phyloP scores from a whole-genome alignment of 2,888 invertebrate species.

The Eudemis profundana region DNA sequence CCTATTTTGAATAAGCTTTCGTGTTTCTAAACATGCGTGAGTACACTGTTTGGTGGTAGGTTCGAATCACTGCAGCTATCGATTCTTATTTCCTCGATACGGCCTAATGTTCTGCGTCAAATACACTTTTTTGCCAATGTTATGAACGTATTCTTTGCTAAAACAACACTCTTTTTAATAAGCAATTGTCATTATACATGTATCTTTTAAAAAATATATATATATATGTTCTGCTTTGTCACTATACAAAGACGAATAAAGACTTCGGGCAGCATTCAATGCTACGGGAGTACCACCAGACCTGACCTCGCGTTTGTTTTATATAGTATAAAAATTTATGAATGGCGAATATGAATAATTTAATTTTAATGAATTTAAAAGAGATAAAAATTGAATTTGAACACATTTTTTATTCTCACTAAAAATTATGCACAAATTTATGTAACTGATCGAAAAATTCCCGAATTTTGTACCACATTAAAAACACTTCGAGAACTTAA shows the following conservation, averaged over 20 bases:
- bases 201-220: background rate
- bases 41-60: slow-evolving; percentile 19
- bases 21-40: slow-evolving; percentile 13
- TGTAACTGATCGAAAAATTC: background rate
- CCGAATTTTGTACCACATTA: background rate
- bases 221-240: background rate
- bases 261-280: background rate
- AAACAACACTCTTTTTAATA: background rate
- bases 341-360: background rate
- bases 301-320: background rate
- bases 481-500: background rate
- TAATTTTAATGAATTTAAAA: background rate
- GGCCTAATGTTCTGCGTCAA: slow-evolving; percentile 18
- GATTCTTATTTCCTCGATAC: slow-evolving; percentile 29
- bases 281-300: background rate
- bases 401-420: background rate
- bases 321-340: background rate
- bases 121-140: slow-evolving; percentile 9
- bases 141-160: slow-evolving; percentile 10
- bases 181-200: background rate
- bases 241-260: background rate
- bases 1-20: background rate
- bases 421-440: background rate
- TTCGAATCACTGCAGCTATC: slow-evolving; percentile 32
- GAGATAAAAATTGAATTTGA: background rate